These are phyloP conservation scores for Nesogale talazaci DNA, from an alignment of 2,113 vertebrate genomes.

Conservation along the genomic window DNA sequence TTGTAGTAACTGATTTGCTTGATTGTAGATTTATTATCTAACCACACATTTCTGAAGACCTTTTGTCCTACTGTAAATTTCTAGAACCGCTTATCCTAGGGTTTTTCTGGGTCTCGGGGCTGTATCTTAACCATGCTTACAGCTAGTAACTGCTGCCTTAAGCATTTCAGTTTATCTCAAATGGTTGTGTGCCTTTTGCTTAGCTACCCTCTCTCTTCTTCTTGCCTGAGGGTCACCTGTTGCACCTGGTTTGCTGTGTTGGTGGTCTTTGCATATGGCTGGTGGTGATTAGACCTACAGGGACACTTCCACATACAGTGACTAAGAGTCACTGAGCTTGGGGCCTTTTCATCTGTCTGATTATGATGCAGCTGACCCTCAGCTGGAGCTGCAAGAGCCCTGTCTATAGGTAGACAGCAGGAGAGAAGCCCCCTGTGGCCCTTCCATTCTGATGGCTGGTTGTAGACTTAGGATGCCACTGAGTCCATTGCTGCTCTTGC, in stretches of 20 bases:
- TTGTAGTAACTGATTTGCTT: constrained; percentile 25
- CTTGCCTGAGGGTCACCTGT: background rate
- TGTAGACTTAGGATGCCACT: background rate
- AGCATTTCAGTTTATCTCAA: background rate
- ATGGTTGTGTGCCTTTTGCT: background rate
- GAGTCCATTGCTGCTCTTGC: background rate
- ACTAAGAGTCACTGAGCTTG: background rate
- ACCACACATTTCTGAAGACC: constrained; percentile 31
- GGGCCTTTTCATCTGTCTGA: background rate
- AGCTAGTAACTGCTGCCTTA: background rate
- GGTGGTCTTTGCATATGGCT: background rate
- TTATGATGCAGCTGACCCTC: background rate
- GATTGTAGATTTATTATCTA: constrained; percentile 29
- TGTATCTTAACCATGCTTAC: background rate
- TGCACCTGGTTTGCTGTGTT: background rate
- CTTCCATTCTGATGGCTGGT: background rate
- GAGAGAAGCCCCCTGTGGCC: background rate
- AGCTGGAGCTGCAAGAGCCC: background rate
- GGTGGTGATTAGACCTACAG: background rate
- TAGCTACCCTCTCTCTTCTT: background rate
- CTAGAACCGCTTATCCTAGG: background rate
- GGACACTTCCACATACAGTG: background rate
- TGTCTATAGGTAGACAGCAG: background rate
- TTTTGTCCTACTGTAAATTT: constrained; percentile 40
- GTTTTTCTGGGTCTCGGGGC: constrained; percentile 31